Percentiles rank a stretch among this genome's conserved stretches.
These are phyloP conservation scores for Dryobota labecula DNA, from an alignment of 2,888 invertebrate species.

Conservation along the genomic window DNA sequence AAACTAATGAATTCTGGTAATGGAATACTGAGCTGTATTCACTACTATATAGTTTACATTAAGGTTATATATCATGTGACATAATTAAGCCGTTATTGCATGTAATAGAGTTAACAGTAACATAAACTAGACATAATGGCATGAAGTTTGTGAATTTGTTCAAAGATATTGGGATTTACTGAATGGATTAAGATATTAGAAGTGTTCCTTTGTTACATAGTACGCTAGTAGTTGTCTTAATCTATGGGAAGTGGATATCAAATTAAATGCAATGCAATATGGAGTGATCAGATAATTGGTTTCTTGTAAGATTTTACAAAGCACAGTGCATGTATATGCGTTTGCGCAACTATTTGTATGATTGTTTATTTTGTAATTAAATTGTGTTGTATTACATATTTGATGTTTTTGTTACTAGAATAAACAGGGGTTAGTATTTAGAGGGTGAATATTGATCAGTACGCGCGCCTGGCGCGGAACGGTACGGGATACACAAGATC, in stretches of 20 bases:
- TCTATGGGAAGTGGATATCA: constrained; percentile 35
- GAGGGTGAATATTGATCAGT: constrained; percentile 70
- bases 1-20: constrained; percentile 16
- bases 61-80: constrained; percentile 29
- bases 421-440: constrained; percentile 18
- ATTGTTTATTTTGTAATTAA: constrained; percentile 69
- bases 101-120: constrained; percentile 35
- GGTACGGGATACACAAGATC: constrained; percentile 58
- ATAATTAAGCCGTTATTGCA: constrained; percentile 20
- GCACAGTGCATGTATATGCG: constrained; percentile 47
- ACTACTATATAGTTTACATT: constrained; percentile 20
- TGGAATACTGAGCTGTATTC: constrained; percentile 11
- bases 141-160: constrained; percentile 40
- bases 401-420: constrained; percentile 55
- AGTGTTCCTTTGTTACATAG: constrained; percentile 55
- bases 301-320: constrained; percentile 53
- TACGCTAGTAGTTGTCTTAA: constrained; percentile 53
- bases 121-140: constrained; percentile 39
- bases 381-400: constrained; percentile 65
- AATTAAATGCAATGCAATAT: constrained; percentile 48
- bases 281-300: constrained; percentile 45
- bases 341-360: constrained; percentile 63
- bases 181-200: constrained; percentile 30
- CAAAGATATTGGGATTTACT: constrained; percentile 29
- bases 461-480: constrained; percentile 66